Conservation (phyloP, 2,797 vertebrate species). For the Orientallactaga sibirica region DNA sequence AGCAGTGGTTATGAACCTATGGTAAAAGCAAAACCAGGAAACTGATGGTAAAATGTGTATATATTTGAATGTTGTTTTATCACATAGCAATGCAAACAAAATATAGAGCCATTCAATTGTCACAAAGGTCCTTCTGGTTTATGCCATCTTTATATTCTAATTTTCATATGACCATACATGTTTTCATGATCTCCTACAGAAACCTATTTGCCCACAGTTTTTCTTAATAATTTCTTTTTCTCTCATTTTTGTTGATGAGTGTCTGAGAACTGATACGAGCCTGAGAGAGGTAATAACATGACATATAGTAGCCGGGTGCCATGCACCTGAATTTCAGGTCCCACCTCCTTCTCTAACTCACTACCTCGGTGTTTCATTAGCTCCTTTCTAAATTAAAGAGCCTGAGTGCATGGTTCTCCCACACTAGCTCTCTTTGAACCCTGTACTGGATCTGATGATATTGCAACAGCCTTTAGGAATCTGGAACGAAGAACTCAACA, state of each 20-base stretch:
- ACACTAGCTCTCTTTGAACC: not conserved
- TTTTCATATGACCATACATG: not conserved
- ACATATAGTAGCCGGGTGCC: too few species aligned
- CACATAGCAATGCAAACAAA: not conserved
- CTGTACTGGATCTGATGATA: not conserved
- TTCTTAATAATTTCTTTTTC: not conserved
- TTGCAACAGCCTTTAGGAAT: not conserved
- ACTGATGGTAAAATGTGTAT: rapidly evolving
- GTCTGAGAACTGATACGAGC: not conserved
- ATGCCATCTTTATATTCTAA: not conserved
- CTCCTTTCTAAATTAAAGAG: not conserved
- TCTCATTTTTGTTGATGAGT: not conserved
- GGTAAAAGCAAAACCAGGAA: not conserved
- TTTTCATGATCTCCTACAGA: not conserved
- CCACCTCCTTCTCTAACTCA: not conserved
- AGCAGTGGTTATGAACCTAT: not conserved
- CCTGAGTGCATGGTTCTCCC: not conserved
- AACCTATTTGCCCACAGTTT: not conserved
- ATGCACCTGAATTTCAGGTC: not conserved
- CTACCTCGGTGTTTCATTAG: not conserved
- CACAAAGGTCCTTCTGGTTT: not conserved
- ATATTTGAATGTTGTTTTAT: not conserved
- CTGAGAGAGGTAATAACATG: not conserved
- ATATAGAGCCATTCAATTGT: not conserved
- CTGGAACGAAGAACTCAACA: not conserved